These are phyloP conservation scores for Macaria liturata DNA, from an alignment of 2,888 invertebrate species.

Conservation along the genomic window DNA sequence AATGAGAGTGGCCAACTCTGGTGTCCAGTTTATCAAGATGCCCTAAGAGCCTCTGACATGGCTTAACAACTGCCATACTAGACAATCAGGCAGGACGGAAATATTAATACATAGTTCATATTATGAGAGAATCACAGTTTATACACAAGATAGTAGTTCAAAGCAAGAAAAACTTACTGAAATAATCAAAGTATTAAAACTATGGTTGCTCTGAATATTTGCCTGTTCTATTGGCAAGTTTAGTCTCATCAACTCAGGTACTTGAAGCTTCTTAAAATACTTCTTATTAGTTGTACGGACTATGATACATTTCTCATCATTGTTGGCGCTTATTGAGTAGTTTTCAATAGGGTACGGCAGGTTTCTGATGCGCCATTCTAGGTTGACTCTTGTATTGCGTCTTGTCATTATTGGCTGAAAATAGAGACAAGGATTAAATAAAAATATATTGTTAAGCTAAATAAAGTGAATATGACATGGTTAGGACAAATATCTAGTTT, in stretches of 20 bases:
- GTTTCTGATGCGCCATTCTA: slow-evolving; percentile 93
- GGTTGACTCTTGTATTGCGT: slow-evolving; percentile 87
- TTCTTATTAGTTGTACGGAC: slow-evolving; percentile 92
- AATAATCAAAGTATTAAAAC: slow-evolving; percentile 90
- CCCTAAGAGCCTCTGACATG: no score
- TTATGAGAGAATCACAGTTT: no score
- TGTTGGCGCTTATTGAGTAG: slow-evolving; percentile 87
- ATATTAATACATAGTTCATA: no score
- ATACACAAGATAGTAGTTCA: no score
- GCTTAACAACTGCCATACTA: no score
- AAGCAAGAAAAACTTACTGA: slow-evolving; percentile 75
- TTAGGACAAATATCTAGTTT: no score
- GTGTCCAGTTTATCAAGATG: no score
- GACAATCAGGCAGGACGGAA: no score
- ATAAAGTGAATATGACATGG: background rate
- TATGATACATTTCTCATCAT: slow-evolving; percentile 85
- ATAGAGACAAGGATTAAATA: slow-evolving; percentile 1
- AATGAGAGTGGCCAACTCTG: no score
- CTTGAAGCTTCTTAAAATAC: slow-evolving; percentile 88
- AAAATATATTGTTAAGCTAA: background rate
- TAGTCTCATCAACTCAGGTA: slow-evolving; percentile 88
- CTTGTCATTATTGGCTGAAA: slow-evolving; percentile 87
- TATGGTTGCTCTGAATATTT: slow-evolving; percentile 86
- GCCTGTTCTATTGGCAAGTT: slow-evolving; percentile 84
- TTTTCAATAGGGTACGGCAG: slow-evolving; percentile 88